Conservation (phyloP, 2,113 vertebrate genomes). For the Mystacornis crossleyi region DNA sequence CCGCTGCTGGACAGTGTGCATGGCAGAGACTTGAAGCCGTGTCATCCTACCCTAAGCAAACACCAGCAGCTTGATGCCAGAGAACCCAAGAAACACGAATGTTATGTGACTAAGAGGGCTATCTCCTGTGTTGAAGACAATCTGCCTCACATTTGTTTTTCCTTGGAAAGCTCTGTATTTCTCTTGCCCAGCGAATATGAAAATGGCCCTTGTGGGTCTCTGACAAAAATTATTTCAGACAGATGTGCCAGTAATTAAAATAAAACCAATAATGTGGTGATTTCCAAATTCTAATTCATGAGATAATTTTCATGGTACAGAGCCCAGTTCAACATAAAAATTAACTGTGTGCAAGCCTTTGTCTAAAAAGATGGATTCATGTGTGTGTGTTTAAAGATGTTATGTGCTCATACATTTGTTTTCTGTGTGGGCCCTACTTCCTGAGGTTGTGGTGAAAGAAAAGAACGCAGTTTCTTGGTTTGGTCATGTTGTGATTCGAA, state of each 20-base stretch:
- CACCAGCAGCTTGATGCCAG: neutral
- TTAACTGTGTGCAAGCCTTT: neutral
- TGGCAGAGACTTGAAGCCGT: neutral
- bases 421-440: neutral
- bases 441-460: neutral
- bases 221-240: neutral
- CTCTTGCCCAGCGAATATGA: neutral
- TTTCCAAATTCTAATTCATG: neutral
- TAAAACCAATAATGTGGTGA: neutral
- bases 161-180: neutral
- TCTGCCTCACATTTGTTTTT: neutral
- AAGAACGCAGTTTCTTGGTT: neutral
- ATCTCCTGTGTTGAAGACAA: neutral
- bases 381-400: neutral
- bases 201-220: neutral
- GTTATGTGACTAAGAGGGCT: neutral
- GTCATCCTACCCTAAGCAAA: neutral
- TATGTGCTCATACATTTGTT: neutral
- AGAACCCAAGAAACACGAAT: neutral
- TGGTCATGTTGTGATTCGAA: neutral
- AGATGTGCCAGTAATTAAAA: neutral
- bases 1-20: neutral
- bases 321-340: neutral
- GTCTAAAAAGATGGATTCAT: neutral
- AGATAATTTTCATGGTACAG: neutral